A percentile compares a stretch with the other conserved stretches of the same genome.
Evolutionary conservation across 2,888 invertebrate genomes (phyloP).

Genomic region (Epinotia ramella): DNA sequence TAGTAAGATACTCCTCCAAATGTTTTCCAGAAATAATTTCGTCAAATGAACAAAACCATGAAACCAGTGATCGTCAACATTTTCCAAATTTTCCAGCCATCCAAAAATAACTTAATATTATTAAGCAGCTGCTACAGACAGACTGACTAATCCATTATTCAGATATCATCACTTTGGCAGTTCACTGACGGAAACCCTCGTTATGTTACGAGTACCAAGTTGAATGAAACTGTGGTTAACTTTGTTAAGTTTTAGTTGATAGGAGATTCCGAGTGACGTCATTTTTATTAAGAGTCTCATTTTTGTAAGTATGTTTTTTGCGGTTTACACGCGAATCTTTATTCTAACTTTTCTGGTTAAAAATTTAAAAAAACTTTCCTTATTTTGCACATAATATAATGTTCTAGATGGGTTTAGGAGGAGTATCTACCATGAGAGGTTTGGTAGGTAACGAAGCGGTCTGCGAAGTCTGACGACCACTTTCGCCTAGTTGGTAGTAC

Average conservation of each 20-base stretch:
- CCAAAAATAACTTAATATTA: slow-evolving; percentile 18
- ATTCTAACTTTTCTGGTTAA: too few relatives aligned
- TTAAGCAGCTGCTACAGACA: slow-evolving; percentile 28
- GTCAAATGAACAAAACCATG: neutral
- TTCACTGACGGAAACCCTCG: slow-evolving; percentile 41
- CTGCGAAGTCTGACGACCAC: too few relatives aligned
- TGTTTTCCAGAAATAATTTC: too few relatives aligned
- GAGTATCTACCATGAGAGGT: too few relatives aligned
- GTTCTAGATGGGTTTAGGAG: too few relatives aligned
- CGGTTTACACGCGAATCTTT: too few relatives aligned
- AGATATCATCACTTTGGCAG: slow-evolving; percentile 45
- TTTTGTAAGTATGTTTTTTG: neutral
- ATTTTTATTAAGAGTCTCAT: neutral
- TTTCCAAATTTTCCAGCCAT: slow-evolving; percentile 2
- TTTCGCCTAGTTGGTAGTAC: too few relatives aligned
- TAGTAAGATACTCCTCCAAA: too few relatives aligned
- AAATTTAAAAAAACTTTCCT: too few relatives aligned
- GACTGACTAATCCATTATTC: slow-evolving; percentile 44
- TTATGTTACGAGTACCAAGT: slow-evolving; percentile 32
- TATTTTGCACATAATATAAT: too few relatives aligned
- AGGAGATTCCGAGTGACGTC: slow-evolving; percentile 6
- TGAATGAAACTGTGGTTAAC: slow-evolving; percentile 37
- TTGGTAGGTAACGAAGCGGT: too few relatives aligned
- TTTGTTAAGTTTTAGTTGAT: slow-evolving; percentile 18
- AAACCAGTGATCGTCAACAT: slow-evolving; percentile 19